Percentiles rank a stretch among this genome's conserved stretches.
Evolutionary conservation across 2,888 invertebrate genomes (phyloP).

Genomic region (Dryococelus australis): DNA sequence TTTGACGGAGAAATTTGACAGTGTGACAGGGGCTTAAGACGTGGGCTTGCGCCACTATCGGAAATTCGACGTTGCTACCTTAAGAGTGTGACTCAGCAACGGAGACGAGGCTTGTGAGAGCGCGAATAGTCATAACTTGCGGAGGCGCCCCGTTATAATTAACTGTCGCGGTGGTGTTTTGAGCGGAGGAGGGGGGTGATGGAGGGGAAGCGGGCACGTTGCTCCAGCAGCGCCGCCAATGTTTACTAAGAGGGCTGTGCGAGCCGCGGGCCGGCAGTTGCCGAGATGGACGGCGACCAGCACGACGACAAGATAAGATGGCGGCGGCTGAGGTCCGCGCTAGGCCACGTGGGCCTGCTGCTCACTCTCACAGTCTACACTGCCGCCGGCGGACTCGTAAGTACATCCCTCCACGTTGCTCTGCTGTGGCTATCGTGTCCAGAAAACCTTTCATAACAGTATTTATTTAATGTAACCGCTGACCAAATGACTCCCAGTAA

Average conservation of each 20-base stretch:
- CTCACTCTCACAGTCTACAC: slow-evolving; percentile 30
- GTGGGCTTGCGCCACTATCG: too few relatives aligned
- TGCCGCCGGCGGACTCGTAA: slow-evolving; percentile 29
- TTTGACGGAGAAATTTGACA: too few relatives aligned
- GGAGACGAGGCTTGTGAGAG: too few relatives aligned
- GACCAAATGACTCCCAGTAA: too few relatives aligned
- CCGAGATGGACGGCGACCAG: neutral
- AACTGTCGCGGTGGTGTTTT: neutral
- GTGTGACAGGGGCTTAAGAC: too few relatives aligned
- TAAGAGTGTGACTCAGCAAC: too few relatives aligned
- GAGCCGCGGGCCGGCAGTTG: neutral
- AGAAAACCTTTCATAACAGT: too few relatives aligned
- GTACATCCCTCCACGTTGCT: neutral
- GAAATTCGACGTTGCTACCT: too few relatives aligned
- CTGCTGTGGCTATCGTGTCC: too few relatives aligned
- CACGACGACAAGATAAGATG: neutral
- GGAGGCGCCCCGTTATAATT: too few relatives aligned
- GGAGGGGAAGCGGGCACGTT: neutral
- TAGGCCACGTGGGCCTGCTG: slow-evolving; percentile 30
- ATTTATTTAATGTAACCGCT: too few relatives aligned
- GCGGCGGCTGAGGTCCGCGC: slow-evolving; percentile 17
- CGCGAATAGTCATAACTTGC: too few relatives aligned
- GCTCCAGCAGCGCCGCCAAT: neutral
- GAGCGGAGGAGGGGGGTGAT: neutral
- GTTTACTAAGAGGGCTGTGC: neutral